A percentile compares a stretch with the other conserved stretches of the same genome.
phyloP scores from a whole-genome alignment of 2,113 vertebrate genomes.

The Syrmaticus mikado region DNA sequence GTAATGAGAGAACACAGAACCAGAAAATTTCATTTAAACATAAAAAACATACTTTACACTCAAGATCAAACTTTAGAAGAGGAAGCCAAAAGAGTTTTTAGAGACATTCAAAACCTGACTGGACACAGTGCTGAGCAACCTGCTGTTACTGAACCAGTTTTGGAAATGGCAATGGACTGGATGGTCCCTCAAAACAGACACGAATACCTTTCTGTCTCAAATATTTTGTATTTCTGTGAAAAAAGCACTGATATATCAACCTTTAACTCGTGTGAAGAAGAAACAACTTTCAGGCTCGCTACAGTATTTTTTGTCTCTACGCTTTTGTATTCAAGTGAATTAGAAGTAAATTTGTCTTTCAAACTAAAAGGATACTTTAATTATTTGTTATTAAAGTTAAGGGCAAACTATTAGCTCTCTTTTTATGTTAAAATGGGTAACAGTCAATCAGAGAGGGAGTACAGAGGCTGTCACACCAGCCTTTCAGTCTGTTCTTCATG shows the following conservation, averaged over 20 bases:
- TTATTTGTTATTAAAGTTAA: background rate
- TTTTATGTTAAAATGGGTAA: background rate
- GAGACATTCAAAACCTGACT: background rate
- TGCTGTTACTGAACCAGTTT: background rate
- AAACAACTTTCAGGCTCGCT: background rate
- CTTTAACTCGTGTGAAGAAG: background rate
- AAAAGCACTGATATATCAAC: background rate
- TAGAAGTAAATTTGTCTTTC: background rate
- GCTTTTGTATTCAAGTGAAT: background rate
- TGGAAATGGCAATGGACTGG: background rate
- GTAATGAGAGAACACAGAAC: background rate
- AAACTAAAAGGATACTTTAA: background rate
- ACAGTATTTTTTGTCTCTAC: background rate
- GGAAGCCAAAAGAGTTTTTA: no score
- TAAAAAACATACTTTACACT: background rate
- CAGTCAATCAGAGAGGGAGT: background rate
- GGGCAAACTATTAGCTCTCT: background rate
- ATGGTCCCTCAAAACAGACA: background rate
- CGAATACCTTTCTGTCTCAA: background rate
- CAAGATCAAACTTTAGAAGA: background rate
- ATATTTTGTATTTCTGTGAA: background rate
- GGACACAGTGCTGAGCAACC: background rate
- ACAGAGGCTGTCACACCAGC: background rate
- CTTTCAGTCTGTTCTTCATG: slow-evolving; percentile 52
- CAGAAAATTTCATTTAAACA: background rate